These are phyloP conservation scores for Endomychus coccineus DNA, from an alignment of 2,888 invertebrate species.

Conservation along the genomic window DNA sequence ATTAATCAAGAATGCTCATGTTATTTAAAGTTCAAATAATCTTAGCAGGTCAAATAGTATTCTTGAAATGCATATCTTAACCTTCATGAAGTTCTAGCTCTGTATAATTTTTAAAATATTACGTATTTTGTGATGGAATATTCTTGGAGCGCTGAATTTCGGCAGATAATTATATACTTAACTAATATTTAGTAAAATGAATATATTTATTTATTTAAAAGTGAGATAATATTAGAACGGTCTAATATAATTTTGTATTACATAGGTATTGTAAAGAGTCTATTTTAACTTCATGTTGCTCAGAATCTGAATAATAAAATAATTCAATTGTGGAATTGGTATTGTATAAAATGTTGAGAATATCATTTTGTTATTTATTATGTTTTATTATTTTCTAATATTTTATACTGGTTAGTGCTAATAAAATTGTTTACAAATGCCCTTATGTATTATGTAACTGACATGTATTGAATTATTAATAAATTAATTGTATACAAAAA, in stretches of 20 bases:
- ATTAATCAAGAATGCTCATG: too few relatives aligned
- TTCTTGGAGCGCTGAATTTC: too few relatives aligned
- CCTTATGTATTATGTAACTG: background rate
- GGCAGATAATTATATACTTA: conserved; percentile 7
- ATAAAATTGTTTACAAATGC: background rate
- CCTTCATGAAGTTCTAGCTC: too few relatives aligned
- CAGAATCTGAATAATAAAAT: conserved; percentile 10
- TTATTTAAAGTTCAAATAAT: too few relatives aligned
- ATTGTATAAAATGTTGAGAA: conserved; percentile 13
- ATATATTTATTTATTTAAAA: conserved; percentile 14
- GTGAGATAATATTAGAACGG: conserved; percentile 11
- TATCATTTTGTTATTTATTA: conserved; percentile 16
- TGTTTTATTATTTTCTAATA: conserved; percentile 14
- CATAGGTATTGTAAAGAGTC: conserved; percentile 12
- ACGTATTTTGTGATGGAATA: too few relatives aligned
- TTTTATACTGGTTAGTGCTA: conserved; percentile 14
- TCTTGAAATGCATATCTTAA: too few relatives aligned
- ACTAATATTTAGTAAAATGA: conserved; percentile 8
- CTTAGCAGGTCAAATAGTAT: too few relatives aligned
- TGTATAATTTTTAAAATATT: too few relatives aligned
- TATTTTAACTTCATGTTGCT: conserved; percentile 12
- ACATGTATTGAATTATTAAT: too few relatives aligned
- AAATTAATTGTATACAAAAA: too few relatives aligned
- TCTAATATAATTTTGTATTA: conserved; percentile 15
- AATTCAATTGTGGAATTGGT: conserved; percentile 13